Evolutionary conservation across 2,888 invertebrate species (phyloP), one percentile per base, ranked within the genome.

Genomic region (Nudaria mundana): DNA sequence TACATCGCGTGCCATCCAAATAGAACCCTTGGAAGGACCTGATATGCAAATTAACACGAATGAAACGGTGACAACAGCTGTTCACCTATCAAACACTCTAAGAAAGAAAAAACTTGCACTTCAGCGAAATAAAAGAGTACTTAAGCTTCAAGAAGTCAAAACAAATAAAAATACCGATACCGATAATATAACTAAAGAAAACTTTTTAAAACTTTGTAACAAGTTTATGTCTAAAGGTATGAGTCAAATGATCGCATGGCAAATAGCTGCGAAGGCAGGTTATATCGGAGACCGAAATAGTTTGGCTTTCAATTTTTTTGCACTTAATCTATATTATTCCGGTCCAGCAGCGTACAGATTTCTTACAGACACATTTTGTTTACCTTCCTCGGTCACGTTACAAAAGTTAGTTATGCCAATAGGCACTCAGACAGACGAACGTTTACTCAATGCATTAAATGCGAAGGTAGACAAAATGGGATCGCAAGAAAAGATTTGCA

Each of bases 301-400:
- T 31, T 30, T 14, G 11, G 41, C 33, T 37, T 52, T 40, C 30
- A 48, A 50, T 42, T 24, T 45, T 40, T 52, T 57, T 25, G 47
- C 48, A 29, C 44, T 54, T 5, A 56, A 48, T 42, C 30, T 56
- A 14, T 26, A 44, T 39, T 50, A 54, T 26, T 37, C 32, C 1
- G 30, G 53, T 30, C 53, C 52, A 39, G 35, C 11, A 7, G 43
- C 43, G 6, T 56, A 54, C 26, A 43, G 24, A 24, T 24, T 24
- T 24, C 24, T 24, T 10, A 37, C 37, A 41, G 51, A 40, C n/a
- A 51, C 44, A 15, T 39, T 50, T 16, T 40, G 40, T 41, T 38
- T 51, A 33, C 49, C 54, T 12, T 37, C 45, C 4, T 31, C 42
- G 11, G 11, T 13, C 7, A 49, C 49, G 5, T 40, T 57, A 29